These are phyloP conservation scores for Eulemur macaco DNA, from an alignment of 2,113 vertebrate species.

Conservation along the genomic window DNA sequence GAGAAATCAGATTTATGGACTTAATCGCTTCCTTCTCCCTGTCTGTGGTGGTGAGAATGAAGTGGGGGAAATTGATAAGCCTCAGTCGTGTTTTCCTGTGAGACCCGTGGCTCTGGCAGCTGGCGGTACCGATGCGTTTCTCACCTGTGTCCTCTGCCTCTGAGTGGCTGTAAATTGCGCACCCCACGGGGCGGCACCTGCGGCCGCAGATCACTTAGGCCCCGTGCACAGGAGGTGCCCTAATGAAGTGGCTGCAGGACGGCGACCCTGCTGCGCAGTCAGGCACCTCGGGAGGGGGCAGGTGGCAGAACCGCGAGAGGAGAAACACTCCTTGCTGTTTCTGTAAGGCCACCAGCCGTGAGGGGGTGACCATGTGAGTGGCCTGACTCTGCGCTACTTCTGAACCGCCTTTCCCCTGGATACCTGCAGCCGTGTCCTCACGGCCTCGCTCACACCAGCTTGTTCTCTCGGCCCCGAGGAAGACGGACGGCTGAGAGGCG, in stretches of 20 bases:
- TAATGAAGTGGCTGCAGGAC: not conserved
- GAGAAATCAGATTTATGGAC: not conserved
- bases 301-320: not conserved
- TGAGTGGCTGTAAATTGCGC: not conserved
- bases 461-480: not conserved
- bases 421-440: rapidly evolving
- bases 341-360: not conserved
- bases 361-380: not conserved
- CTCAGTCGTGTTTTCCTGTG: rapidly evolving
- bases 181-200: not conserved
- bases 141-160: not conserved
- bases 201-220: not conserved
- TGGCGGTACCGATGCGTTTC: not conserved
- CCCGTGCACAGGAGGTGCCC: not conserved
- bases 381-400: not conserved
- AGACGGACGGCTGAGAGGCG: not conserved
- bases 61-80: not conserved
- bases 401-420: not conserved
- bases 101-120: not conserved
- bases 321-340: not conserved
- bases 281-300: not conserved
- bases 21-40: not conserved
- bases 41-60: not conserved
- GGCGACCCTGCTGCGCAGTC: not conserved
- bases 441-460: rapidly evolving